Percentiles rank a stretch among this genome's conserved stretches.
phyloP scores from a whole-genome alignment of 2,888 invertebrate genomes.

The Drosophila mettleri region DNA sequence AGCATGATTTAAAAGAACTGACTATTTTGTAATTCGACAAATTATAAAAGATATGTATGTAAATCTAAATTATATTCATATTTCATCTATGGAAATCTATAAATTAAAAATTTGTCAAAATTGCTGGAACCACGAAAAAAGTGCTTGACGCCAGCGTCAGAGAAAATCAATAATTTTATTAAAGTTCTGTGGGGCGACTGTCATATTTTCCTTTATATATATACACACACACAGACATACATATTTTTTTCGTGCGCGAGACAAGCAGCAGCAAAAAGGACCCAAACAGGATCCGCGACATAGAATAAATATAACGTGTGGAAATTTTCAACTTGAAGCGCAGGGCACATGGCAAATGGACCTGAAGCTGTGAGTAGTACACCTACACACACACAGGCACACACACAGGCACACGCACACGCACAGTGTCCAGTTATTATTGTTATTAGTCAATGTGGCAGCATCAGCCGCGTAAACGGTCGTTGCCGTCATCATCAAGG shows the following conservation, averaged over 20 bases:
- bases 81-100: neutral
- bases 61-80: neutral
- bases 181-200: constrained; percentile 58
- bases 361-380: neutral
- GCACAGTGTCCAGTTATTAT: constrained; percentile 46
- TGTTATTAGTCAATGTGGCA: constrained; percentile 75
- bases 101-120: constrained; percentile 1
- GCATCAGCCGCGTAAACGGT: constrained; percentile 76
- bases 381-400: neutral
- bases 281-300: constrained; percentile 14
- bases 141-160: constrained; percentile 25
- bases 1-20: neutral
- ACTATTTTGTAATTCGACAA: neutral
- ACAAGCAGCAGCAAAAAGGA: neutral
- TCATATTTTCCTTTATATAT: constrained; percentile 25
- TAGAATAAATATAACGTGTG: constrained; percentile 46
- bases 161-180: constrained; percentile 77
- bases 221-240: neutral
- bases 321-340: constrained; percentile 49
- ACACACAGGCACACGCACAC: neutral
- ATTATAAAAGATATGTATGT: neutral
- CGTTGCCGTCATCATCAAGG: constrained; percentile 66
- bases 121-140: constrained; percentile 1
- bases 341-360: constrained; percentile 18
- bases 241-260: constrained; percentile 6